Conservation (phyloP, 92 coral and sea anemone species). For the Epizoanthus ramosus region DNA sequence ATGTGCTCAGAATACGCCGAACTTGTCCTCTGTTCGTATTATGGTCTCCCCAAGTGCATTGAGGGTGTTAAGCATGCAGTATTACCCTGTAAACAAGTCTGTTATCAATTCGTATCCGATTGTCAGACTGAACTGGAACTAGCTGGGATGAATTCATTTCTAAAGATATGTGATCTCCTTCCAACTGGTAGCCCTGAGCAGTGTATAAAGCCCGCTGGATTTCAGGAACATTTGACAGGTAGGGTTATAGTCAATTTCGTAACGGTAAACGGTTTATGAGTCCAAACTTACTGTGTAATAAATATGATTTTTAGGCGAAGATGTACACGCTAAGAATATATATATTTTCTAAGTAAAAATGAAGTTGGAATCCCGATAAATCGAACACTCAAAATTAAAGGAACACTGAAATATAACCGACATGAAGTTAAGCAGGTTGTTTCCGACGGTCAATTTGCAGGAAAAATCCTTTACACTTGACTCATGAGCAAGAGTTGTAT, state of each 20-base stretch:
- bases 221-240: conserved; percentile 3
- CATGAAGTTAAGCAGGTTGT: too few species aligned
- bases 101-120: conserved; percentile 6
- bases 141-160: conserved; percentile 2
- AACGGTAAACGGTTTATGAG: too few species aligned
- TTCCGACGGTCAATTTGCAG: too few species aligned
- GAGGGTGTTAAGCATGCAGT: conserved; percentile 13
- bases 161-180: background rate
- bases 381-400: too few species aligned
- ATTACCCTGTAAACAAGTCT: conserved; percentile 4
- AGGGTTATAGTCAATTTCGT: background rate
- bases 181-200: background rate
- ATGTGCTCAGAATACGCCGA: conserved; percentile 11
- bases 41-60: conserved; percentile 14
- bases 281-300: too few species aligned
- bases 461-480: too few species aligned
- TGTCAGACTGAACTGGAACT: conserved; percentile 4
- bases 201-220: conserved; percentile 17
- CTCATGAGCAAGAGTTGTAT: too few species aligned
- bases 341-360: too few species aligned
- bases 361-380: too few species aligned
- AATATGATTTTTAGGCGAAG: too few species aligned
- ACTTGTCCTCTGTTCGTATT: conserved; percentile 1
- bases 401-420: too few species aligned
- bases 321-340: too few species aligned